Base-by-base conservation (phyloP, 2,888 invertebrate species). In the Mesopsocus fuscifrons region DNA sequence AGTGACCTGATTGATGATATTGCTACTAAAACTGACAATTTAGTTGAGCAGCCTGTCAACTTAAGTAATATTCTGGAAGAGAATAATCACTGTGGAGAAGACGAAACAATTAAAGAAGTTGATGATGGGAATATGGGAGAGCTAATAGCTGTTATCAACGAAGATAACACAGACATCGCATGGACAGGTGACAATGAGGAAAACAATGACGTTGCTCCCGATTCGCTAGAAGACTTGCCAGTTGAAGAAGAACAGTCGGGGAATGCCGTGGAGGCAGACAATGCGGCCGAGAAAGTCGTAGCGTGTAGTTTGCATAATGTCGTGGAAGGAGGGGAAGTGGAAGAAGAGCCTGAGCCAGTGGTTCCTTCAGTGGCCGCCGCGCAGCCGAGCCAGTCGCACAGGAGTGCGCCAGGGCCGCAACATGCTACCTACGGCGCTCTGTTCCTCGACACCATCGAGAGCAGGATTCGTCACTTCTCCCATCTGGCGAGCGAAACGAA, bases 301-400 rank as follows among this genome's bases (percentile, higher is more conserved):
- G 20, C 16, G n/a, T 32, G 33, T 38, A 11, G 34, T 41, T 15
- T 15, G 33, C 26, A 41, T 58, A 57, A 55, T 49, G 55, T 52
- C 51, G 44, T 50, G 45, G 41, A 51, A 48, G 48, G 44, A 43
- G 49, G 41, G 65, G 65, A 60, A 61, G 65, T 61, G 60, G 65
- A 65, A 63, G 63, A 56, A 61, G 64, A 55, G 63, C 63, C 62
- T 52, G 55, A 54, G 45, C 51, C 49, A 47, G 50, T 51, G 49
- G 54, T 59, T 49, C 53, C 18, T 41, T 18, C 22, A 15, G 40
- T 13, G 15, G 18, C 9, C n/a, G 41, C 15, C 20, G 38, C 18
- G 38, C 23, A 15, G 40, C 40, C 9, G 17, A 4, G 13, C 13
- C 18, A 13, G 23, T 34, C 34, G 34, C 34, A 16, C 15, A 15